Conservation (phyloP, 2,113 vertebrate genomes). For the Sceloporus tristichus region DNA sequence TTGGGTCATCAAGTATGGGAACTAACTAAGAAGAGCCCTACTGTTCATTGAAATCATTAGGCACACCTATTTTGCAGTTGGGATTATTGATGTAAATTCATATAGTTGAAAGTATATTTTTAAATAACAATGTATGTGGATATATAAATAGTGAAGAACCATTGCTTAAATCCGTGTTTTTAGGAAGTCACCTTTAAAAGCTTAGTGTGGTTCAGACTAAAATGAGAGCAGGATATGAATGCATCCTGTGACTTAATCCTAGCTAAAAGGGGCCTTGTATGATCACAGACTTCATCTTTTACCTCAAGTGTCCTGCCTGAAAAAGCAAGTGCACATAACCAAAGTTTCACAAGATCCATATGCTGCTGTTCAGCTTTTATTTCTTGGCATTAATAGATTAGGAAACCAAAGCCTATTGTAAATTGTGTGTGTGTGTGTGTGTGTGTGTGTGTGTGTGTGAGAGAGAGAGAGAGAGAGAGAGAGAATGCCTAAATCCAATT, state of each 20-base stretch:
- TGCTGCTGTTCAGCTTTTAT: background rate
- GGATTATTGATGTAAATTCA: background rate
- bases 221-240: background rate
- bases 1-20: background rate
- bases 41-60: background rate
- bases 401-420: background rate
- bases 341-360: rapidly evolving
- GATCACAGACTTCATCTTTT: background rate
- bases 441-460: background rate
- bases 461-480: too few relatives aligned
- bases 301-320: background rate
- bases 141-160: background rate
- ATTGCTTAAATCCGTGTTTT: background rate
- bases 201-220: background rate
- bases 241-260: background rate
- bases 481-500: too few relatives aligned
- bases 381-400: slow-evolving; percentile 25
- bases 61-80: background rate
- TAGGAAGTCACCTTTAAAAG: background rate
- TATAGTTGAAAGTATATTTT: background rate
- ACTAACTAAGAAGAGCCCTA: background rate
- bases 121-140: background rate
- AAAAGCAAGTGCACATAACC: background rate
- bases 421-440: slow-evolving; percentile 16
- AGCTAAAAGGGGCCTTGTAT: rapidly evolving